Evolutionary conservation across 2,797 vertebrate genomes (phyloP), one percentile per base, ranked within the genome.

Genomic region (Alcedo atthis): DNA sequence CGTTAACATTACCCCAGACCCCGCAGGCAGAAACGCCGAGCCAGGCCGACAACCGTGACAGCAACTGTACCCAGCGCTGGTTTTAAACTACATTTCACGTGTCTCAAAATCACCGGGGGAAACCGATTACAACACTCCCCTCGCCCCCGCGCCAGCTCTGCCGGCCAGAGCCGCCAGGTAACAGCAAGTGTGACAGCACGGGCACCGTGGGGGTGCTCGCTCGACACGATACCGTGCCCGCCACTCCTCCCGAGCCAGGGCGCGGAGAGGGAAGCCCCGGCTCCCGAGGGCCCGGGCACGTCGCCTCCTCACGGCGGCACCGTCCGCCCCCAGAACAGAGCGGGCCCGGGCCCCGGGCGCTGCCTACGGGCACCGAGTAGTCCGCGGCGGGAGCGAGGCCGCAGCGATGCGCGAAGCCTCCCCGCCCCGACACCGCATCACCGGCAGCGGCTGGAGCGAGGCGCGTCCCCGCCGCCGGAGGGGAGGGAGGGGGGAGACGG

Each of bases 41-140:
- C 42, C 46, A 21, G 18, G 64, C 54, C 46, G 22, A 10, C 43
- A 26, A 5, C n/a, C 86, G 0, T 78, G 3, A 5, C 24, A 17
- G 25, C 28, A 53, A 17, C 48, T n/a, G 6, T 35, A 11, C 58
- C 35, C 63, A 21, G 0, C 33, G 45, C 14, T 0, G 12, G 1
- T 8, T 20, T 12, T 6, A 15, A 67, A 46, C 71, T 0, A 2
- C 0, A 21, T 30, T n/a, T 6, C n/a, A 0, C 20, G 37, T 0
- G 12, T 30, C 78, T 43, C 46, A 8, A 46, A 79, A 21, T 43
- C 66, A 11, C 3, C 7, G 24, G 43, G 28, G 22, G 9, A 43
- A n/a, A 12, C 14, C 7, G 61, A 40, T 15, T 43, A 53, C 42
- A 15, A 30, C 3, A 1, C 37, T 17, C 26, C 48, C 48, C 48